Evolutionary conservation across 2,888 invertebrate genomes (phyloP).

Genomic region (Tenthredo amoena): DNA sequence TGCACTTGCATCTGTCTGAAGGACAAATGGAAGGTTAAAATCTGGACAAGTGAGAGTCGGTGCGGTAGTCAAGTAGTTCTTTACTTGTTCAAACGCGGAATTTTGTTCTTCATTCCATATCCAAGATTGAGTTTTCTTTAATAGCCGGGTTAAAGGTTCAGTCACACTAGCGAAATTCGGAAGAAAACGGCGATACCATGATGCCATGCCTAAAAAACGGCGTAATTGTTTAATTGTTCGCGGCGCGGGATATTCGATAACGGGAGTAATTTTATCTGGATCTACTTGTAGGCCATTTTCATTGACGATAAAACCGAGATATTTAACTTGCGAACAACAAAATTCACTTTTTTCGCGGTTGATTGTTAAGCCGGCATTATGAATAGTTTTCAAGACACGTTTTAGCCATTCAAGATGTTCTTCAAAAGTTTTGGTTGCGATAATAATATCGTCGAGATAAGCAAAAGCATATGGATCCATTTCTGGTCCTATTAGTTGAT

Average conservation of each 20-base stretch:
- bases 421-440: conserved; percentile 58
- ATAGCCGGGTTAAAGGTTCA: not conserved
- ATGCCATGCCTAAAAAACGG: conserved; percentile 60
- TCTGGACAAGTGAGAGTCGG: not conserved
- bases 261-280: not conserved
- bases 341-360: conserved; percentile 62
- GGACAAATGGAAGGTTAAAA: not conserved
- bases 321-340: conserved; percentile 59
- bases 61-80: not conserved
- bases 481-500: conserved; percentile 54
- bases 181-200: conserved; percentile 56
- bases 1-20: conserved; percentile 59
- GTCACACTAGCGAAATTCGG: not conserved
- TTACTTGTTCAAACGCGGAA: not conserved
- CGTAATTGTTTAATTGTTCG: conserved; percentile 56
- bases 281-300: not conserved
- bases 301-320: conserved; percentile 46
- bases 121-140: not conserved
- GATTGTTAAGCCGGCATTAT: conserved; percentile 56
- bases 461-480: conserved; percentile 60
- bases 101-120: not conserved
- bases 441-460: conserved; percentile 65
- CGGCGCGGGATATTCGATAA: conserved; percentile 48
- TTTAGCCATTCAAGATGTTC: conserved; percentile 59
- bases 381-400: conserved; percentile 58